Base-by-base conservation (phyloP, 2,888 invertebrate genomes). In the Entomobrya multifasciata region DNA sequence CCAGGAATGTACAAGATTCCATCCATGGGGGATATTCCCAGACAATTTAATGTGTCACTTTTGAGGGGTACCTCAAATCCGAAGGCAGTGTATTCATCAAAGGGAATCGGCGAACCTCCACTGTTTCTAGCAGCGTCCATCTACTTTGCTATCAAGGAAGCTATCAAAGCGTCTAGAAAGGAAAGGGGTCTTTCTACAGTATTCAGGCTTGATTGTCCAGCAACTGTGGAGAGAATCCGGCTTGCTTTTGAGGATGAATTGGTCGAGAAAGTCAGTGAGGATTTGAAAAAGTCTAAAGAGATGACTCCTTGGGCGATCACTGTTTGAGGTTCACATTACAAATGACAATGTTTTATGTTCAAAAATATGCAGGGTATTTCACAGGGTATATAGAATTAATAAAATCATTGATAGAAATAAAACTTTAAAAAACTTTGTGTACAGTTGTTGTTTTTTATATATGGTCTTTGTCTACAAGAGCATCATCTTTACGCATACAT, bases 1-100 rank as follows among this genome's bases (percentile, higher is more conserved):
- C 98, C 98, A 1, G 98, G 98, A 36, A 96, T 96, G 87, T 99
- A 99, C 92, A 99, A 99, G 93, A 94, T 99, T 77, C 99, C 99
- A 10, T 96, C 97, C 0, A 97, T 98, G 92, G 95, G 96, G 0
- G 97, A 98, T 92, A 97, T 98, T 92, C 99, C 99, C 0, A 94
- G 94, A 70, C 96, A 70, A 13, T 97, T 99, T 92, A 97, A 98
- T 92, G 98, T 99, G 0, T 96, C 97, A 8, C 93, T 99, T 67
- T 93, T 99, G 41, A 97, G 97, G 92, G 97, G 97, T 15, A 95
- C 96, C 41, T 95, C 96, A 0, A 98, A 99, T 93, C 96, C 96
- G 0, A 94, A 96, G 91, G 98, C 98, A 22, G 96, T 99, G 13
- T 98, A 96, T 92, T 98, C 98, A 0, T 99, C 98, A 0, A 99